phyloP scores from a whole-genome alignment of 2,113 vertebrate species.

The Brachirus orientalis region DNA sequence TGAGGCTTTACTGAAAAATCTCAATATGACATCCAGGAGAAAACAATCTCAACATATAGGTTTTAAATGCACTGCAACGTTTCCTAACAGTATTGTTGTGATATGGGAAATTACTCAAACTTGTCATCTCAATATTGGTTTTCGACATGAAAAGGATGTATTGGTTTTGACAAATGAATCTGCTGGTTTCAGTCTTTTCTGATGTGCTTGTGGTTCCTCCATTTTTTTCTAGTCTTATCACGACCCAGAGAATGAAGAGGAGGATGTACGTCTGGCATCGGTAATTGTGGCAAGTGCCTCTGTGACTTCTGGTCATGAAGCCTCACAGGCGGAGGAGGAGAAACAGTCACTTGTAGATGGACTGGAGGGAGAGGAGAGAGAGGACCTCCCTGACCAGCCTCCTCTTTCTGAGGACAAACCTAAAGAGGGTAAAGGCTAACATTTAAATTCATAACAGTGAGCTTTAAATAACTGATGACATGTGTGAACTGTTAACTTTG shows the following conservation, averaged over 20 bases:
- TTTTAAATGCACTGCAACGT: too few relatives aligned
- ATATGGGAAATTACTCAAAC: too few relatives aligned
- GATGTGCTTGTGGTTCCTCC: neutral
- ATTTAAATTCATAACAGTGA: neutral
- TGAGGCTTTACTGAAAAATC: too few relatives aligned
- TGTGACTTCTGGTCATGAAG: slow-evolving; percentile 41
- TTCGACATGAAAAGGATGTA: too few relatives aligned
- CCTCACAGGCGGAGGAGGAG: slow-evolving; percentile 43
- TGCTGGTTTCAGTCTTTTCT: neutral
- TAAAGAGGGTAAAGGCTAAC: slow-evolving; percentile 66
- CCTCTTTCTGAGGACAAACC: slow-evolving; percentile 65
- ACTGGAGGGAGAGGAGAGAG: slow-evolving; percentile 70
- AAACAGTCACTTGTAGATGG: slow-evolving; percentile 1
- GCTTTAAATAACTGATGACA: neutral
- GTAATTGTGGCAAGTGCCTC: slow-evolving; percentile 76
- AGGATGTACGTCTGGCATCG: slow-evolving; percentile 80
- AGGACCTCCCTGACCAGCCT: slow-evolving; percentile 78
- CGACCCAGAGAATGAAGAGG: slow-evolving; percentile 80
- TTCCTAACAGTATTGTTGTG: too few relatives aligned
- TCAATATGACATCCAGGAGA: too few relatives aligned
- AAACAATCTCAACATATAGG: too few relatives aligned
- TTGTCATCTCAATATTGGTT: too few relatives aligned
- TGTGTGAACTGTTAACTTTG: neutral
- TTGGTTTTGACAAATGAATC: too few relatives aligned
- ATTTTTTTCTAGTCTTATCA: slow-evolving; percentile 63